These are phyloP conservation scores for Poeciliopsis prolifica DNA, from an alignment of 2,113 vertebrate genomes.

Conservation along the genomic window DNA sequence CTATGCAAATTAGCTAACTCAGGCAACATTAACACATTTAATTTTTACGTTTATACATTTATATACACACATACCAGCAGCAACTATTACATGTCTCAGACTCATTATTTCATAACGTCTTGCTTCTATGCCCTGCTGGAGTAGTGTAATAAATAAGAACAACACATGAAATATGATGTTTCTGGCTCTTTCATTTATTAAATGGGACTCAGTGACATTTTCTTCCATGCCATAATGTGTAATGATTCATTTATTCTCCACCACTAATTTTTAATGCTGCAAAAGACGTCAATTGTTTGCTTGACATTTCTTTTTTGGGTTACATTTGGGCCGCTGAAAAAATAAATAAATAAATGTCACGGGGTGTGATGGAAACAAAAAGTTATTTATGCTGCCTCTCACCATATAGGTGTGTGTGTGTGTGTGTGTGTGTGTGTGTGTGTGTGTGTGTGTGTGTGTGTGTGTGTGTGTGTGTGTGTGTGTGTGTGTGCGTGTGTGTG, in stretches of 20 bases:
- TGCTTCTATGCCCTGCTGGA: neutral
- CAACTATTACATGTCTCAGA: constrained; percentile 17
- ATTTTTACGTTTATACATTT: neutral
- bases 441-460: neutral
- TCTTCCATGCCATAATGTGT: constrained; percentile 14
- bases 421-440: neutral
- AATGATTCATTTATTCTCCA: constrained; percentile 33
- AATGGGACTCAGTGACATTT: constrained; percentile 1
- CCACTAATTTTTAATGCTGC: constrained; percentile 16
- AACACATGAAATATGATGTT: constrained; percentile 15
- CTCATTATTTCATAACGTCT: neutral
- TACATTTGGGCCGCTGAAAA: constrained; percentile 9
- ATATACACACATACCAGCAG: neutral
- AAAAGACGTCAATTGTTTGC: constrained; percentile 50
- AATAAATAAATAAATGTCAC: constrained; percentile 24
- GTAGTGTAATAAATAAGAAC: neutral
- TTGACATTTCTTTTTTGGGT: constrained; percentile 46
- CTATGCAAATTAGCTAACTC: too few species aligned
- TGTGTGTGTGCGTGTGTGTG: neutral
- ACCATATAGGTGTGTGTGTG: neutral
- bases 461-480: neutral
- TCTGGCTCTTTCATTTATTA: constrained; percentile 17
- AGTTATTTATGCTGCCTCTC: constrained; percentile 4
- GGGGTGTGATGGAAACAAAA: constrained; percentile 31
- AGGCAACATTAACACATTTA: too few species aligned